phyloP scores from a whole-genome alignment of 2,888 invertebrate genomes.

The Choristoneura rosaceana region DNA sequence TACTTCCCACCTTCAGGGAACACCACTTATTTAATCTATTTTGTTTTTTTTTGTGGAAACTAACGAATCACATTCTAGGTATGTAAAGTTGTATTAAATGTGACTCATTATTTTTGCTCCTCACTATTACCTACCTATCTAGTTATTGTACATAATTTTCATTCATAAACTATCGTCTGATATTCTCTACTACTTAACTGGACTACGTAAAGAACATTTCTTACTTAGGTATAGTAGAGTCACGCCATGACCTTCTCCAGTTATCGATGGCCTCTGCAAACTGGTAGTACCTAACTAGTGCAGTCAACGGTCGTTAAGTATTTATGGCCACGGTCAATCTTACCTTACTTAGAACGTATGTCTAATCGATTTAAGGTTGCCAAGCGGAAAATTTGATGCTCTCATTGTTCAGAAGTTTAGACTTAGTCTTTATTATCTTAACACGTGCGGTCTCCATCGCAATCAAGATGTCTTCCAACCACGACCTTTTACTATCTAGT shows the following conservation, averaged over 20 bases:
- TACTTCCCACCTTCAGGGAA: too few relatives aligned
- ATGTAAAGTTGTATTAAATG: too few relatives aligned
- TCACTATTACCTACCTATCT: too few relatives aligned
- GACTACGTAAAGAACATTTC: background rate
- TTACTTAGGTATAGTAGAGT: background rate
- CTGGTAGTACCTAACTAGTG: background rate
- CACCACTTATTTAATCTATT: too few relatives aligned
- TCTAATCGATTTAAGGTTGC: background rate
- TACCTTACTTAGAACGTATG: background rate
- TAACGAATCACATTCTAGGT: too few relatives aligned
- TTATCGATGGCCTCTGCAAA: constrained; percentile 7
- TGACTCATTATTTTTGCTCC: too few relatives aligned
- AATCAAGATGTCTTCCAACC: background rate
- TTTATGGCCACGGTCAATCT: constrained; percentile 4
- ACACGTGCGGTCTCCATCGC: too few relatives aligned
- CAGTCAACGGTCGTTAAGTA: background rate
- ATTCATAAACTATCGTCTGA: background rate
- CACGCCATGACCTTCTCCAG: constrained; percentile 4
- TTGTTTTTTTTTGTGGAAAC: too few relatives aligned
- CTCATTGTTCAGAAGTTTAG: background rate
- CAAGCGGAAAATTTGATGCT: constrained; percentile 1
- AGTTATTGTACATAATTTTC: too few relatives aligned
- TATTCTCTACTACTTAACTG: background rate
- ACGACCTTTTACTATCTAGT: too few relatives aligned
- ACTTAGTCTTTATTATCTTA: background rate